Conservation (phyloP, 2,797 vertebrate species). For the Urophycis tenuis region DNA sequence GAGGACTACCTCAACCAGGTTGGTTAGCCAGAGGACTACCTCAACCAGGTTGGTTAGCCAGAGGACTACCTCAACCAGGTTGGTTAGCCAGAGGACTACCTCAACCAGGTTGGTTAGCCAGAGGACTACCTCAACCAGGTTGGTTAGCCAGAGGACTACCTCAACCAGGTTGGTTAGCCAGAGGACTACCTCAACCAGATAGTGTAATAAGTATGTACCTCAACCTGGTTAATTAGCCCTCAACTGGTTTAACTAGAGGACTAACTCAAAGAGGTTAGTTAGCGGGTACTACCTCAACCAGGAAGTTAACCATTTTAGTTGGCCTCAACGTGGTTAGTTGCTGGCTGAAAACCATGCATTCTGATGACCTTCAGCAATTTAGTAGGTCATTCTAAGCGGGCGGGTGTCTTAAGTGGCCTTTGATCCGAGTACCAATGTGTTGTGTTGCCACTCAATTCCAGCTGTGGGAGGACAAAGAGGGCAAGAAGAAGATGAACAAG, state of each 20-base stretch:
- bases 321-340: no score
- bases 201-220: no score
- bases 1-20: constrained; percentile 92
- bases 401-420: background rate
- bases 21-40: background rate
- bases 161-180: no score
- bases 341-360: background rate
- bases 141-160: no score
- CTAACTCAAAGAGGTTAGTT: no score
- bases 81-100: background rate
- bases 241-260: no score
- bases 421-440: background rate
- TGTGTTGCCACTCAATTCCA: constrained; percentile 34
- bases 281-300: no score
- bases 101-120: background rate
- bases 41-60: background rate
- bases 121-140: background rate
- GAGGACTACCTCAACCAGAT: no score
- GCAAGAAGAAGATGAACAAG: constrained; percentile 94
- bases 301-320: no score
- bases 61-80: background rate
- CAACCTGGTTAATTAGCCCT: no score
- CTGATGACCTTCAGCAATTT: no score
- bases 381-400: no score
- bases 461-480: constrained; percentile 93